A percentile compares a stretch with the other conserved stretches of the same genome.
Evolutionary conservation across 2,797 vertebrate species (phyloP).

Genomic region (Pagetopsis macropterus): DNA sequence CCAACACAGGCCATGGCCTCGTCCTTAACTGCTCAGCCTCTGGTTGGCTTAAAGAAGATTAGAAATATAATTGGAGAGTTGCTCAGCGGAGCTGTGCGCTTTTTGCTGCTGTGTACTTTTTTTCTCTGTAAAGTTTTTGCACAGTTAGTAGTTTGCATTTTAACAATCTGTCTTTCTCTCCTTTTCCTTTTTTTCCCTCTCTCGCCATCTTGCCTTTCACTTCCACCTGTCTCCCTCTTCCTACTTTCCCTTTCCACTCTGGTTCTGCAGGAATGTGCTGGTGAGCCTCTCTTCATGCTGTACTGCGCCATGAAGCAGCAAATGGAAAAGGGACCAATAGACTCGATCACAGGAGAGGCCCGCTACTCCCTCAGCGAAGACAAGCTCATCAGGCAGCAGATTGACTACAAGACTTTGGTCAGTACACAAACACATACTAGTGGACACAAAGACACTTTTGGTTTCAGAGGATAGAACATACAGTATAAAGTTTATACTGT

Average conservation of each 20-base stretch:
- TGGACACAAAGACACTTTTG: slow-evolving; percentile 9
- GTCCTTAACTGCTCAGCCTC: slow-evolving; percentile 46
- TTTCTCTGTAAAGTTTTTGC: slow-evolving; percentile 31
- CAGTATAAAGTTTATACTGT: neutral
- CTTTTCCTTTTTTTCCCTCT: neutral
- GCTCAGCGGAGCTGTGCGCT: slow-evolving; percentile 39
- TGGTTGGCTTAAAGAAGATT: slow-evolving; percentile 46
- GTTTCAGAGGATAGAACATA: neutral
- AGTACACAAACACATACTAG: slow-evolving; percentile 63
- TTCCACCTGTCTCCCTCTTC: neutral
- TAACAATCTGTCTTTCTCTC: slow-evolving; percentile 14
- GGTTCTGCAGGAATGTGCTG: slow-evolving; percentile 68
- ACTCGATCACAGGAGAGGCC: slow-evolving; percentile 97
- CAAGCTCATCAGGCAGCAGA: slow-evolving; percentile 98
- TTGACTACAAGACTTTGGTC: slow-evolving; percentile 99
- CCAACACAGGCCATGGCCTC: slow-evolving; percentile 54
- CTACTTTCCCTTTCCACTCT: neutral
- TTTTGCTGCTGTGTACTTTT: slow-evolving; percentile 36
- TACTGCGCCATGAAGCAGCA: slow-evolving; percentile 99
- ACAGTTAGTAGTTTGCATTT: slow-evolving; percentile 19
- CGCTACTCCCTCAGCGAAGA: slow-evolving; percentile 98
- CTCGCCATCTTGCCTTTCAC: neutral
- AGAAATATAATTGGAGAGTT: slow-evolving; percentile 52
- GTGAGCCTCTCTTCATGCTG: slow-evolving; percentile 92
- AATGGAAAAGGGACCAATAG: slow-evolving; percentile 99